phyloP scores from a whole-genome alignment of 2,888 invertebrate genomes.

The Nomada flava region DNA sequence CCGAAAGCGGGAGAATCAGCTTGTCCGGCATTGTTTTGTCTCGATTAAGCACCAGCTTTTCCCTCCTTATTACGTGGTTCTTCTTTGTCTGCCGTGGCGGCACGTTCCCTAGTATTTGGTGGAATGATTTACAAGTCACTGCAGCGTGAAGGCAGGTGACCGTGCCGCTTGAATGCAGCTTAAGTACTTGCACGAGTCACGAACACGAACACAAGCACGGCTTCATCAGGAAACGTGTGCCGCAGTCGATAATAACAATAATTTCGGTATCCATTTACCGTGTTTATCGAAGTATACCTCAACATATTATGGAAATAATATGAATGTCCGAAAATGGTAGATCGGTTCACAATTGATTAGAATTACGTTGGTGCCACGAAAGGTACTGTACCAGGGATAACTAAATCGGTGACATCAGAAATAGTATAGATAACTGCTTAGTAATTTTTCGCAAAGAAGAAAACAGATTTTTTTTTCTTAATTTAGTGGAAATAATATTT shows the following conservation, averaged over 20 bases:
- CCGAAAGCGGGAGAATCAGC: conserved; percentile 28
- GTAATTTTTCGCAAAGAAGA: no score
- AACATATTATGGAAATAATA: conserved; percentile 32
- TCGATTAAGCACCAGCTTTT: conserved; percentile 54
- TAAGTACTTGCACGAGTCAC: conserved; percentile 70
- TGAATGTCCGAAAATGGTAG: background rate
- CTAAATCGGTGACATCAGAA: no score
- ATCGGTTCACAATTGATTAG: conserved; percentile 16
- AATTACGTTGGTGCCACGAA: background rate
- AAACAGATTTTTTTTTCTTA: no score
- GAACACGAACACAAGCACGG: conserved; percentile 33
- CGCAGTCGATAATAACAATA: conserved; percentile 60
- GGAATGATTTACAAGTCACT: conserved; percentile 83
- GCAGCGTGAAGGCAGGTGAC: conserved; percentile 83
- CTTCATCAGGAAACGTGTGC: conserved; percentile 63
- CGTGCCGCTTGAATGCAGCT: conserved; percentile 78
- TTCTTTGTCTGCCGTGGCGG: conserved; percentile 67
- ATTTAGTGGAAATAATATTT: no score
- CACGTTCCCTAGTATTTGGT: conserved; percentile 80
- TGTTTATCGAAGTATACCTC: conserved; percentile 29
- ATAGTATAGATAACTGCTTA: no score
- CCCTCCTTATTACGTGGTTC: conserved; percentile 33
- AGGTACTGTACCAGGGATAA: no score
- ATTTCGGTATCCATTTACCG: conserved; percentile 41
- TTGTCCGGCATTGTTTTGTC: conserved; percentile 57